phyloP scores from a whole-genome alignment of 2,113 vertebrate species.

The Phrynosoma blainvillii region DNA sequence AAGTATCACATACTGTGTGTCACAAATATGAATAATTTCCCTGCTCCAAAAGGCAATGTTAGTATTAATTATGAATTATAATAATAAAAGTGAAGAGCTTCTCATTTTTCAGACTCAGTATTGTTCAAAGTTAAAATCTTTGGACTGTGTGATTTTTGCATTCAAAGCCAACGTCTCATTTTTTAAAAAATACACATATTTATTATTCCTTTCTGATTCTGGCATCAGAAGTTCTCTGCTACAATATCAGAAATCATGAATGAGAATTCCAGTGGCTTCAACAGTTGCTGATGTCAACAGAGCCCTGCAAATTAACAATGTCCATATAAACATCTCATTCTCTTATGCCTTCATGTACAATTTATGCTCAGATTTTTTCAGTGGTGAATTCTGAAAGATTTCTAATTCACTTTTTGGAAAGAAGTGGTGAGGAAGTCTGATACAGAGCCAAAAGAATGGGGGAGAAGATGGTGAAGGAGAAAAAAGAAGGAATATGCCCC shows the following conservation, averaged over 20 bases:
- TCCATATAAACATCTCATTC: too few species aligned
- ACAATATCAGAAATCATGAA: neutral
- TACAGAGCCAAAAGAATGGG: neutral
- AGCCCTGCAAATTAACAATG: neutral
- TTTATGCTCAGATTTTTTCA: neutral
- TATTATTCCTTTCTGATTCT: conserved; percentile 2
- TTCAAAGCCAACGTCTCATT: neutral
- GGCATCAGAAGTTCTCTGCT: neutral
- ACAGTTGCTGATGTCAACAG: neutral
- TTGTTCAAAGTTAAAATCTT: conserved; percentile 6
- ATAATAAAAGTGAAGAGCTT: neutral
- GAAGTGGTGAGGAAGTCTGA: neutral
- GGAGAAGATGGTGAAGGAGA: neutral
- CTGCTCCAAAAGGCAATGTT: neutral
- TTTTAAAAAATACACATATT: neutral
- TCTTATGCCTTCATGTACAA: neutral
- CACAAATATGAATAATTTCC: neutral
- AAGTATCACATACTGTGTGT: neutral
- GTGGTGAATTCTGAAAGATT: neutral
- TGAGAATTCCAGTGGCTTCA: neutral
- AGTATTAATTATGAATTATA: conserved; percentile 1
- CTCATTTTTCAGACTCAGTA: neutral
- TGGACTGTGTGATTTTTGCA: conserved; percentile 14
- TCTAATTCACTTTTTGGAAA: neutral
- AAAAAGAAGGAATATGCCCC: neutral